Evolutionary conservation across 2,888 invertebrate genomes (phyloP).

Genomic region (Cosmopolites sordidus): DNA sequence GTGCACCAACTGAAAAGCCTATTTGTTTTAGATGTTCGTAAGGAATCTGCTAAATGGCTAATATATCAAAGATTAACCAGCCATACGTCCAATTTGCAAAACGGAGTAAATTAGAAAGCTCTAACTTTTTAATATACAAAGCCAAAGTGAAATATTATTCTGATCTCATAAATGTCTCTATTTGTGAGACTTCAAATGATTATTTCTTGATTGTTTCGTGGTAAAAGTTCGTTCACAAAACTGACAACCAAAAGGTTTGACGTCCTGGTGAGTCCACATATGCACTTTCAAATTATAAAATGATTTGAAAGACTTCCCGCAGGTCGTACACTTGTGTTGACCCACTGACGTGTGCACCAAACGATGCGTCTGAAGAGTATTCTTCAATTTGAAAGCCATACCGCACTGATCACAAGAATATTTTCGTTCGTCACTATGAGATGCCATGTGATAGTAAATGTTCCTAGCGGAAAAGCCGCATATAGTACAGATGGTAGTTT

Average conservation of each 20-base stretch:
- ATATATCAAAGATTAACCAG: no score
- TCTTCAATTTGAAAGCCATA: constrained; percentile 48
- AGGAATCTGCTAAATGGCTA: no score
- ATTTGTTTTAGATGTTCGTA: no score
- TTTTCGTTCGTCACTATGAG: constrained; percentile 44
- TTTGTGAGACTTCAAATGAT: constrained; percentile 22
- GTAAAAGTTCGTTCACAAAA: constrained; percentile 35
- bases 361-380: constrained; percentile 49
- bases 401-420: constrained; percentile 50
- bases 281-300: constrained; percentile 43
- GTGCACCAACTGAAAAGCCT: no score
- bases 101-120: no score
- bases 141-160: no score
- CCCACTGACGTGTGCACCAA: constrained; percentile 49
- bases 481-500: constrained; percentile 12
- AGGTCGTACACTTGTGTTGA: constrained; percentile 46
- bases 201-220: constrained; percentile 28
- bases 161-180: no score
- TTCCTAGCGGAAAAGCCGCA: constrained; percentile 6
- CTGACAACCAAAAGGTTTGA: constrained; percentile 29
- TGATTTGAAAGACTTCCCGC: constrained; percentile 51
- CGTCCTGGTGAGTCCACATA: constrained; percentile 27
- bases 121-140: no score
- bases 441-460: constrained; percentile 39
- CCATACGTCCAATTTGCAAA: no score